Evolutionary conservation across 1,140 invertebrate species (phyloP), one percentile per base, ranked within the genome.

Genomic region (Helicorthomorpha holstii): DNA sequence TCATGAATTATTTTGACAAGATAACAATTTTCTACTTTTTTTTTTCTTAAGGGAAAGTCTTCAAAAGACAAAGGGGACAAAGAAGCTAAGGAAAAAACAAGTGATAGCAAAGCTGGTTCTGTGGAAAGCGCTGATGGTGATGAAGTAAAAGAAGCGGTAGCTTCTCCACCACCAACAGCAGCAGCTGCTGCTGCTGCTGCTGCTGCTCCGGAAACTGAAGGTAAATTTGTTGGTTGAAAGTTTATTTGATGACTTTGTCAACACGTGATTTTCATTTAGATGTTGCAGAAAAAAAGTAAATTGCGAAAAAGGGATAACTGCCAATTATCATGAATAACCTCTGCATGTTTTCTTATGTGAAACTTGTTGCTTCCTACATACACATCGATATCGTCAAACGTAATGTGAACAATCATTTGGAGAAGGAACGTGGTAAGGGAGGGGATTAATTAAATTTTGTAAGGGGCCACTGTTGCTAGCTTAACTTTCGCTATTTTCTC

Each of bases 111-210:
- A 46, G 46, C 53, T 21, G 52, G 24, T 26, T 50, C 29, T 1
- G 24, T 48, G n/a, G 41, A 51, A 38, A 54, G 43, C n/a, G 48
- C 54, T 25, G 56, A 58, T 45, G 46, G 48, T n/a, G 57, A 61
- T 47, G 49, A 29, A 12, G 50, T 57, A 48, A n/a, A 41, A 44
- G 57, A 59, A 52, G 4, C 44, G 7, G 12, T 27, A 10, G 14
- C 27, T 7, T 27, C 49, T 12, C 10, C 27, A 49, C 12, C 38
- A n/a, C n/a, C n/a, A n/a, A n/a, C n/a, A n/a, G n/a, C n/a, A n/a
- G n/a, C n/a, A n/a, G n/a, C n/a, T n/a, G n/a, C n/a, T n/a, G n/a
- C n/a, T n/a, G n/a, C n/a, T n/a, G n/a, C n/a, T n/a, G n/a, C n/a
- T n/a, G n/a, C n/a, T n/a, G n/a, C n/a, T n/a, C n/a, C n/a, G n/a